phyloP scores from a whole-genome alignment of 1,140 invertebrate genomes.

The Dryas iulia region DNA sequence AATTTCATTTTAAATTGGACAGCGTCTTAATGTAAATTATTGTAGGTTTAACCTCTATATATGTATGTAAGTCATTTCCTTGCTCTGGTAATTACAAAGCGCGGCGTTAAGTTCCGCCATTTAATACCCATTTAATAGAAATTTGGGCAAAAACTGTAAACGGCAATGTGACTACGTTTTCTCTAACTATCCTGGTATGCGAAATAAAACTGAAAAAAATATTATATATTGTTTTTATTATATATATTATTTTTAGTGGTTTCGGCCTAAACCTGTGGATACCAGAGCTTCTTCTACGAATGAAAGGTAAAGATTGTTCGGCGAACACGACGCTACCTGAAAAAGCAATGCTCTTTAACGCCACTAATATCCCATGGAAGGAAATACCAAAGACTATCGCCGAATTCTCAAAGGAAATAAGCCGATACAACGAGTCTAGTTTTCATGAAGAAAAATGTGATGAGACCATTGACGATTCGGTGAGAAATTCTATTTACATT shows the following conservation, averaged over 20 bases:
- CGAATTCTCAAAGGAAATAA: slow-evolving; percentile 24
- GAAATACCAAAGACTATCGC: slow-evolving; percentile 41
- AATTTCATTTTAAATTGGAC: no score
- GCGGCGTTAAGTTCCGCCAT: no score
- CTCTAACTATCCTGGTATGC: no score
- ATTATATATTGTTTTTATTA: neutral
- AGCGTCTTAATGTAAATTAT: no score
- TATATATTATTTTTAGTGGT: slow-evolving; percentile 78
- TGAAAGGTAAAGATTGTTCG: slow-evolving; percentile 52
- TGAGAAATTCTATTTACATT: slow-evolving; percentile 34
- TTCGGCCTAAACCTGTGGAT: slow-evolving; percentile 87
- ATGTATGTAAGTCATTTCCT: no score
- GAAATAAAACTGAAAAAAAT: no score
- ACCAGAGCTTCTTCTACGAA: slow-evolving; percentile 84
- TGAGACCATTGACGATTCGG: slow-evolving; percentile 55
- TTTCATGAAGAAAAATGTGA: slow-evolving; percentile 43
- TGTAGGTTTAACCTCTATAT: no score
- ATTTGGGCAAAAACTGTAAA: no score
- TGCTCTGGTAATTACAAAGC: no score
- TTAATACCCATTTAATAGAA: no score
- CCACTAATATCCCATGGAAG: slow-evolving; percentile 47
- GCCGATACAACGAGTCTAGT: slow-evolving; percentile 39
- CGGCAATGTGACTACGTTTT: no score
- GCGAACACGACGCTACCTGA: slow-evolving; percentile 36
- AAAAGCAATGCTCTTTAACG: slow-evolving; percentile 45